Evolutionary conservation across 2,113 vertebrate species (phyloP).

Genomic region (Opisthocomus hoazin): DNA sequence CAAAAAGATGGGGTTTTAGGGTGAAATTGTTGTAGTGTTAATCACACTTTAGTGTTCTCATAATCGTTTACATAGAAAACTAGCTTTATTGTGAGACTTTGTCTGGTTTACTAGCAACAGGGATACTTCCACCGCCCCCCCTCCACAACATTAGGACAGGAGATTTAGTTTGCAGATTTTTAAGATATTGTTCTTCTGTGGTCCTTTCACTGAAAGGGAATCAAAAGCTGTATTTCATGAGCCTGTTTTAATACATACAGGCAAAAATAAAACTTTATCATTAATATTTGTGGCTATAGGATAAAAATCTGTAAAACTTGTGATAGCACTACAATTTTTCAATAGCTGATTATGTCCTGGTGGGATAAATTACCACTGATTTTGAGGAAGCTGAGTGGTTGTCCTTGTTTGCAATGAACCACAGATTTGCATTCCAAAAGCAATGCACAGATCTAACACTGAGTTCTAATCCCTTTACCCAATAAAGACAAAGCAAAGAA

Average conservation of each 20-base stretch:
- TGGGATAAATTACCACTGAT: background rate
- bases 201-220: background rate
- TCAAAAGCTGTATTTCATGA: background rate
- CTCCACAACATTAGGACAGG: background rate
- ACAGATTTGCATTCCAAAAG: background rate
- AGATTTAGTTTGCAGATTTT: background rate
- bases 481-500: background rate
- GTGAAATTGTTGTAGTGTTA: background rate
- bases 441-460: background rate
- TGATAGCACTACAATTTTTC: background rate
- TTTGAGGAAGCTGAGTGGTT: background rate
- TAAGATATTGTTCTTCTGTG: background rate
- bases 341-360: background rate
- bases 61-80: background rate
- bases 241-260: background rate
- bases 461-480: background rate
- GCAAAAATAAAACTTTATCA: background rate
- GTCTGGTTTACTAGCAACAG: background rate
- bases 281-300: background rate
- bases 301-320: background rate
- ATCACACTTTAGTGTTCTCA: background rate
- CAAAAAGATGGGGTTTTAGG: background rate
- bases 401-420: background rate
- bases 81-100: background rate
- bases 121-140: too few relatives aligned